These are phyloP conservation scores for Talpa occidentalis DNA, from an alignment of 2,113 vertebrate genomes.

Conservation along the genomic window DNA sequence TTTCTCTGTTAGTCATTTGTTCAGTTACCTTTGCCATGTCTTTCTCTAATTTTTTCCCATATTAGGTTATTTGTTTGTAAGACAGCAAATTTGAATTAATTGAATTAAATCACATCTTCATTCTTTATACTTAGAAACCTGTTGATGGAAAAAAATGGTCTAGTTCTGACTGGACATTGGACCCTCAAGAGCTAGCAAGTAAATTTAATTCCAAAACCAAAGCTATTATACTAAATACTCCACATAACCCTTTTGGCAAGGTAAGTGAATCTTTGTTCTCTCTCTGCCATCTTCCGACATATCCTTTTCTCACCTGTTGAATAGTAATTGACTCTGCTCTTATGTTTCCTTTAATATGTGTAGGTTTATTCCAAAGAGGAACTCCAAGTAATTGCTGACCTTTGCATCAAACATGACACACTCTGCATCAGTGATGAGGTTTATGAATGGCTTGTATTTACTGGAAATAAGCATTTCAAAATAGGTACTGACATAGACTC, in stretches of 20 bases:
- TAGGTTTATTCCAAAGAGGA: conserved; percentile 94
- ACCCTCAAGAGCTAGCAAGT: conserved; percentile 92
- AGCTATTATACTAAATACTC: conserved; percentile 97
- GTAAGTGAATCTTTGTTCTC: conserved; percentile 84
- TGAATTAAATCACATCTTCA: conserved; percentile 59
- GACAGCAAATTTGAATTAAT: conserved; percentile 27
- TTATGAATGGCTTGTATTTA: conserved; percentile 97
- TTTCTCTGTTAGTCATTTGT: conserved; percentile 7
- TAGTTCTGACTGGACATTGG: conserved; percentile 94
- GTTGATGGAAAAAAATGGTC: conserved; percentile 79
- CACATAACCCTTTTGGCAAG: conserved; percentile 97
- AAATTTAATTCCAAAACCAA: conserved; percentile 98
- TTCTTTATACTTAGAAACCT: conserved; percentile 85
- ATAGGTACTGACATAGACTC: conserved; percentile 89
- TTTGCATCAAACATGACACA: conserved; percentile 94
- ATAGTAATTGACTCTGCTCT: conserved; percentile 56
- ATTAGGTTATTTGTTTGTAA: conserved; percentile 56
- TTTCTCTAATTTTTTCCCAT: background rate
- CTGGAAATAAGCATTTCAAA: conserved; percentile 93
- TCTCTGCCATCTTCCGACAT: background rate
- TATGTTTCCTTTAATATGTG: conserved; percentile 47
- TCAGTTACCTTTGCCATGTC: conserved; percentile 17
- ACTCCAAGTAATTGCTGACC: conserved; percentile 93
- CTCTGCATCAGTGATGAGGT: conserved; percentile 99
- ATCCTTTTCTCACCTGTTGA: conserved; percentile 26